Evolutionary conservation across 1,140 invertebrate species (phyloP), one percentile per base, ranked within the genome.

Genomic region (Scylla paramamosain): DNA sequence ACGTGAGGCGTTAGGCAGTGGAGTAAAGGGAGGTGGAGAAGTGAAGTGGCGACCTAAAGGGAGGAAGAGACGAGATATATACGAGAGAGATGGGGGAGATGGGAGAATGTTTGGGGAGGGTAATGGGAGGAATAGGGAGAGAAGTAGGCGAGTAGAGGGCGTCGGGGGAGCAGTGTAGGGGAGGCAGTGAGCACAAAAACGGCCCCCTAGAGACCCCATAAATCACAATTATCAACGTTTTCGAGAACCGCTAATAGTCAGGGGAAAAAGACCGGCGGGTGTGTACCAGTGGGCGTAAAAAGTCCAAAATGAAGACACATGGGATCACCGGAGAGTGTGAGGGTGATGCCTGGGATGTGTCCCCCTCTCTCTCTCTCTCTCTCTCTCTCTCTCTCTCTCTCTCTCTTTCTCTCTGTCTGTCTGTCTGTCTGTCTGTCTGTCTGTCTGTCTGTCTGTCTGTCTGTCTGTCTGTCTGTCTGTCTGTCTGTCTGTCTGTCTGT

Each of bases 321-420:
- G 67, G 67, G 67, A 77, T n/a, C 67, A 77, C 12, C 2, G 67
- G 67, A 77, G 67, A 20, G 67, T 77, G 25, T 77, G 67, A 77
- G 52, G 52, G 20, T 12, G 39, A 39, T 39, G 39, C 39, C 39
- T 59, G 67, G 67, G 67, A 77, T 7, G 67, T n/a, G 67, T 8
- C 20, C 3, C 59, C 20, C 20, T 67, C 59, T 67, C 59, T 67
- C 67, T 77, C 67, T 77, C 67, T 77, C 67, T 77, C 67, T 77
- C 67, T 77, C 67, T 77, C 67, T 77, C 67, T 77, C 67, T 77
- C 67, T 77, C 67, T 77, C 67, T 77, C 67, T 77, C 67, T 77
- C 67, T 77, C 67, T 77, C 67, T 77, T 20, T 77, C 67, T 77
- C 67, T 77, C n/a, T 77, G 0, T 77, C n/a, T 77, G 0, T n/a